Percentiles rank a stretch among this genome's conserved stretches.
These are phyloP conservation scores for Borostomias antarcticus DNA, from an alignment of 2,797 vertebrate genomes.

Conservation along the genomic window DNA sequence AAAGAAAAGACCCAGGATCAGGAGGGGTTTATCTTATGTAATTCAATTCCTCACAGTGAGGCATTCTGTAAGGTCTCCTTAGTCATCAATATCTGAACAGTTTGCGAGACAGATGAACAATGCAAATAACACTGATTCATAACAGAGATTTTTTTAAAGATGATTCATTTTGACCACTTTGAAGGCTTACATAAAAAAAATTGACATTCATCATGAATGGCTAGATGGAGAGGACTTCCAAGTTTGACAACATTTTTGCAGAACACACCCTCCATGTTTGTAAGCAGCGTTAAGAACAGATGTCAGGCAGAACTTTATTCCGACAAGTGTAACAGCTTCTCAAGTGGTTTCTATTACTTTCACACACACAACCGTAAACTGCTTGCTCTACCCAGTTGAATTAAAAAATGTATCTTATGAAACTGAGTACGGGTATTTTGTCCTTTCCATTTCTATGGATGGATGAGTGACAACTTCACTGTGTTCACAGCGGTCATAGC, in stretches of 20 bases:
- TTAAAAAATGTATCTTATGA: neutral
- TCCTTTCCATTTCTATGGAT: neutral
- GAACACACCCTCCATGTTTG: neutral
- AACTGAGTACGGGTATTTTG: too few species aligned
- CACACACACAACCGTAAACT: too few species aligned
- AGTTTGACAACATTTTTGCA: neutral
- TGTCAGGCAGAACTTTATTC: neutral
- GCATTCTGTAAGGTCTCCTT: too few species aligned
- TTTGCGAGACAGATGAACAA: neutral
- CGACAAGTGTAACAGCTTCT: neutral
- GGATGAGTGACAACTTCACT: neutral
- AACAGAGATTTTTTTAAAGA: too few species aligned
- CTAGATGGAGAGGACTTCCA: too few species aligned
- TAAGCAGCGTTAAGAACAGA: neutral
- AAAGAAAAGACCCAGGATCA: neutral
- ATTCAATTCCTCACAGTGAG: neutral
- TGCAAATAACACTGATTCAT: too few species aligned
- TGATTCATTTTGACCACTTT: too few species aligned
- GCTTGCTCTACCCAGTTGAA: neutral
- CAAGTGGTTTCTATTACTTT: neutral
- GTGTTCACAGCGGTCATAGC: slow-evolving; percentile 66
- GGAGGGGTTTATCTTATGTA: neutral
- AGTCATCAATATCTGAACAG: neutral
- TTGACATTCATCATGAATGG: too few species aligned
- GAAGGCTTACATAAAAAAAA: too few species aligned